Evolutionary conservation across 2,113 vertebrate species (phyloP).

Genomic region (Tragelaphus scriptus): DNA sequence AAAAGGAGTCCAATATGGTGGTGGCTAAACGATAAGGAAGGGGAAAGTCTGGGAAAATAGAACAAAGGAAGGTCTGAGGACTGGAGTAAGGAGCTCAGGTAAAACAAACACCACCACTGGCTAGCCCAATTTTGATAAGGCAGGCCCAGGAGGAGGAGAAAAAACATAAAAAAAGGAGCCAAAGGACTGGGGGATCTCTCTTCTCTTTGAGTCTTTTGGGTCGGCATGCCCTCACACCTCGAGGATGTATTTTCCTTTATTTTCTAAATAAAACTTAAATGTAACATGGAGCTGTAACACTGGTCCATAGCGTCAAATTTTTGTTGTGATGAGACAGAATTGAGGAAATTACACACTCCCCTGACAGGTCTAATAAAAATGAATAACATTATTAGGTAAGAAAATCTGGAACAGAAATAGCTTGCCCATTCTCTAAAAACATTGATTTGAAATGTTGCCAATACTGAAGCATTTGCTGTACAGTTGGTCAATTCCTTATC

Average conservation of each 20-base stretch:
- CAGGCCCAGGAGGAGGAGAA: background rate
- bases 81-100: background rate
- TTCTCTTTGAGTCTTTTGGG: background rate
- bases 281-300: background rate
- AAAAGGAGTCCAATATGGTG: background rate
- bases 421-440: background rate
- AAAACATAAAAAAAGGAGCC: background rate
- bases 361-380: background rate
- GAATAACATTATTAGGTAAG: background rate
- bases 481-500: background rate
- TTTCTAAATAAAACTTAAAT: background rate
- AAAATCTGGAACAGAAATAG: background rate
- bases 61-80: background rate
- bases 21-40: background rate
- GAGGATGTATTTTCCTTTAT: background rate
- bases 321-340: background rate
- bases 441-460: constrained; percentile 9
- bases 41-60: background rate
- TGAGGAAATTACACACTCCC: background rate
- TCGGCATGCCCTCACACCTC: accelerated
- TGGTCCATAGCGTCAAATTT: background rate
- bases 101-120: background rate
- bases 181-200: background rate
- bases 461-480: background rate
- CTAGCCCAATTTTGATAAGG: background rate